Evolutionary conservation across 2,797 vertebrate genomes (phyloP), one percentile per base, ranked within the genome.

Genomic region (Tamandua tetradactyla): DNA sequence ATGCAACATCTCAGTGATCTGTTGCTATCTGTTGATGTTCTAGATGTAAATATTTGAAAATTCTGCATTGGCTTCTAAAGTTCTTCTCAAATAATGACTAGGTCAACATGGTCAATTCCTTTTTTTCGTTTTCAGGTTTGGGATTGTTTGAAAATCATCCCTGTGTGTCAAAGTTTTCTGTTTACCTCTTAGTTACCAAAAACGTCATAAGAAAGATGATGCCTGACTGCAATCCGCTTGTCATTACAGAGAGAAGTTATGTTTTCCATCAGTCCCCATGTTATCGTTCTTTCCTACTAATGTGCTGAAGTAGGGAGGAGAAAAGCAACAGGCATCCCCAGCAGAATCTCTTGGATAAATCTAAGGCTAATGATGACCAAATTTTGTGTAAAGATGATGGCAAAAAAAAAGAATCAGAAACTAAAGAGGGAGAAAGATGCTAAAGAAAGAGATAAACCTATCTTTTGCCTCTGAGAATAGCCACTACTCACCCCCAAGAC

Each of bases 31-130:
- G 91, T 96, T 94, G 57, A 89, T 91, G 72, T 89, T 91, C 2
- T 3, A 71, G 92, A 84, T 87, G 42, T 69, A 95, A 93, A 91
- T 72, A 95, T 95, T 95, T 91, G 62, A 93, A 95, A 79, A 93
- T 89, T 91, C 96, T 89, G 57, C 87, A 79, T 59, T 97, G 95
- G 84, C 93, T 94, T 92, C 81, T 96, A 95, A 75, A 78, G 40
- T 72, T 18, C 20, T n/a, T 32, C 42, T 61, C 57, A 80, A 27
- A 13, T 30, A 81, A 35, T 4, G 25, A 30, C 57, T n/a, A 32
- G 35, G 78, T 42, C 87, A 25, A 61, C 52, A 80, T 40, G 17
- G 35, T n/a, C n/a, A 87, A 14, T 59, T 78, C 23, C 55, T 89
- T 83, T 87, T 85, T 62, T 14, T 49, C 72, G 13, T 40, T 42